phyloP scores from a whole-genome alignment of 2,797 vertebrate genomes.

The Periparus ater region DNA sequence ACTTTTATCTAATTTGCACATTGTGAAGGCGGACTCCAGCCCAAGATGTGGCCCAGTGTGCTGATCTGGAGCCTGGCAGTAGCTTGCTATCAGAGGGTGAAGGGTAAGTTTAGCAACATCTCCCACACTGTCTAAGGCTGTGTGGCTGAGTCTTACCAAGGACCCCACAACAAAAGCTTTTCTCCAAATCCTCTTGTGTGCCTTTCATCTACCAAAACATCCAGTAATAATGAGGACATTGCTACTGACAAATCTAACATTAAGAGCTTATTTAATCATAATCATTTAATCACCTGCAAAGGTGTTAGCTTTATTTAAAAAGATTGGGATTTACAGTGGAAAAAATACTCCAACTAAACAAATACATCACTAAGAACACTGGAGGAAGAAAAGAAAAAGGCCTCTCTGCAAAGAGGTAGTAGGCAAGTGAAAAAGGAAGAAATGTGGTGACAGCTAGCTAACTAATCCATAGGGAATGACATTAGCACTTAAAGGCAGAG shows the following conservation, averaged over 20 bases:
- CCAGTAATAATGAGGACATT: not conserved
- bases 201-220: not conserved
- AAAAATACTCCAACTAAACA: not conserved
- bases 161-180: not conserved
- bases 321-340: not conserved
- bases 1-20: not conserved
- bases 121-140: not conserved
- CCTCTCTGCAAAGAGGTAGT: not conserved
- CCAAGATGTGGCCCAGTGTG: not conserved
- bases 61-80: not conserved
- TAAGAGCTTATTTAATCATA: not conserved
- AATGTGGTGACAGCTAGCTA: not conserved
- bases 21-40: fast-evolving
- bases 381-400: not conserved
- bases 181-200: not conserved
- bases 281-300: not conserved
- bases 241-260: not conserved
- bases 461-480: not conserved
- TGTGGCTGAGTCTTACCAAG: not conserved
- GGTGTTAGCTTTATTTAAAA: not conserved
- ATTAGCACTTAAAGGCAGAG: not conserved
- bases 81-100: not conserved
- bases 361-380: not conserved
- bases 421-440: not conserved
- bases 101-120: not conserved